phyloP scores from a whole-genome alignment of 2,797 vertebrate genomes.

The Crocodylus rhombifer region DNA sequence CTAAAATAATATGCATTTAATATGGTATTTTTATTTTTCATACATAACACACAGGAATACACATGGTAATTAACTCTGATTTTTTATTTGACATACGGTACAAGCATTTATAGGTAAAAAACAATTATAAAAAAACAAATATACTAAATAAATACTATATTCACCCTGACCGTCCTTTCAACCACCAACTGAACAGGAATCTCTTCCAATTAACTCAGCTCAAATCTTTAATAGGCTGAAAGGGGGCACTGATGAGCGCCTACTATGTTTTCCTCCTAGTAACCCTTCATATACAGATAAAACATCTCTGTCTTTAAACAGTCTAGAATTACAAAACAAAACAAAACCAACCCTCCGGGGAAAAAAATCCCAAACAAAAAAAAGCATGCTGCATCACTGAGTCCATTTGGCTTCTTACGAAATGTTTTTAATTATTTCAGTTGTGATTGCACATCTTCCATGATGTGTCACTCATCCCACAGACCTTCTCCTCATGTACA shows the following conservation, averaged over 20 bases:
- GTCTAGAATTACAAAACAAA: not conserved
- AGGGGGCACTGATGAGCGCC: not conserved
- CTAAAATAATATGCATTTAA: slow-evolving; percentile 39
- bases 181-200: not conserved
- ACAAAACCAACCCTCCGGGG: no score
- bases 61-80: not conserved
- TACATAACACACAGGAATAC: not conserved
- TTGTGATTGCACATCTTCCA: not conserved
- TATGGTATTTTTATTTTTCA: not conserved
- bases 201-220: not conserved
- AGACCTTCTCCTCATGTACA: not conserved
- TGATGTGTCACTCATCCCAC: not conserved
- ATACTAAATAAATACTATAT: not conserved
- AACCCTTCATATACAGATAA: not conserved
- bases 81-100: slow-evolving; percentile 47
- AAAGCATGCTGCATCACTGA: not conserved
- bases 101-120: slow-evolving; percentile 6
- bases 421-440: not conserved
- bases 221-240: not conserved
- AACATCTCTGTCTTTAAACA: not conserved
- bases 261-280: not conserved
- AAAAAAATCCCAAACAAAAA: not conserved
- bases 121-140: not conserved
- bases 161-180: not conserved
- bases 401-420: not conserved